A percentile compares a stretch with the other conserved stretches of the same genome.
These are phyloP conservation scores for Hippocampus zosterae DNA, from an alignment of 2,113 vertebrate species.

Conservation along the genomic window DNA sequence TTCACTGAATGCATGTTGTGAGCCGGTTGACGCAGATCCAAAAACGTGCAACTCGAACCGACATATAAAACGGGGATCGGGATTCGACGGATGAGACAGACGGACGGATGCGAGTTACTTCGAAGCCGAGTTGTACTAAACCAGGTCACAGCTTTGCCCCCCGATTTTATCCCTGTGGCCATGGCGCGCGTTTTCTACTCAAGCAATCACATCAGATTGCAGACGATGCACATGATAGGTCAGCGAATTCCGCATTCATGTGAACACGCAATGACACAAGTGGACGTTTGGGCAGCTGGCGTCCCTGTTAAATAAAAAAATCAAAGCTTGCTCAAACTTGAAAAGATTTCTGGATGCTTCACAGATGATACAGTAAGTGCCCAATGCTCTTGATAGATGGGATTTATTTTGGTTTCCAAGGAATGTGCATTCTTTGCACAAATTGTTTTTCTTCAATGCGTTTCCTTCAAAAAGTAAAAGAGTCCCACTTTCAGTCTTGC, in stretches of 20 bases:
- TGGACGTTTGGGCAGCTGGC: conserved; percentile 5
- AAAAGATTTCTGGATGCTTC: background rate
- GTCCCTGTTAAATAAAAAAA: conserved; percentile 1
- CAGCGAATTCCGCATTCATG: conserved; percentile 20
- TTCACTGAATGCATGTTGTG: conserved; percentile 52
- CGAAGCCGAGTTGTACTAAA: background rate
- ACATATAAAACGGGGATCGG: conserved; percentile 42
- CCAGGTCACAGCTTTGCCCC: background rate
- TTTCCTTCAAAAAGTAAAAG: conserved; percentile 12
- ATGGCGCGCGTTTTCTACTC: background rate
- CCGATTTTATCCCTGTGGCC: background rate
- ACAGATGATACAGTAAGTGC: background rate
- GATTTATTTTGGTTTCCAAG: background rate
- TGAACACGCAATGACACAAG: conserved; percentile 9
- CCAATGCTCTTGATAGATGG: background rate
- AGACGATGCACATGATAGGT: conserved; percentile 8
- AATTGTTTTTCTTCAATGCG: background rate
- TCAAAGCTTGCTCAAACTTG: background rate
- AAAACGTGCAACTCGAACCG: background rate
- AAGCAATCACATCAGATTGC: conserved; percentile 1
- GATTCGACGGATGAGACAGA: conserved; percentile 21
- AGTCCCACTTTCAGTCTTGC: conserved; percentile 20
- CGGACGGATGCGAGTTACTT: no score
- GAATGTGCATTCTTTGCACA: background rate
- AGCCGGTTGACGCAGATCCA: conserved; percentile 42